Conservation (phyloP, 2,888 invertebrate genomes). For the Sarcophaga variegata region DNA sequence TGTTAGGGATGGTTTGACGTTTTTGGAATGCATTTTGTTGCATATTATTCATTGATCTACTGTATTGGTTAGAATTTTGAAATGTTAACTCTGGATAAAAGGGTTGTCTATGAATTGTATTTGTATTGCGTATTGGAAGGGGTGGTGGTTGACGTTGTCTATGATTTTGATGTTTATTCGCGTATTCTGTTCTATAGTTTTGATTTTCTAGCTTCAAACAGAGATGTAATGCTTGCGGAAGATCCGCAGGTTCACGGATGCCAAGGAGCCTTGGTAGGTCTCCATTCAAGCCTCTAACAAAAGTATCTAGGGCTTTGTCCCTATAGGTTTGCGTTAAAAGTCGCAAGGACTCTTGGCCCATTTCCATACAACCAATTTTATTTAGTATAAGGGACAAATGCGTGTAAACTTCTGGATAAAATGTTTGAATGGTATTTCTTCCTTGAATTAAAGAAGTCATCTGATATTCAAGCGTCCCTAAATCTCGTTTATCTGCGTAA, state of each 20-base stretch:
- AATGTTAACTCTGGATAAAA: not conserved
- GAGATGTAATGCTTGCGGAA: constrained; percentile 67
- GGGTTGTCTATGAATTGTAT: constrained; percentile 10
- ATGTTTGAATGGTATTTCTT: not conserved
- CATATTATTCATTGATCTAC: no score
- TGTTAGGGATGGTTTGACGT: constrained; percentile 1
- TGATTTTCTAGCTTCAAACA: constrained; percentile 28
- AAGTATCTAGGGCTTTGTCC: constrained; percentile 15
- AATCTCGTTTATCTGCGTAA: constrained; percentile 56
- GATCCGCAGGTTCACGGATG: constrained; percentile 68
- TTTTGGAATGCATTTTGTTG: constrained; percentile 1
- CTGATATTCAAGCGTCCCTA: constrained; percentile 59
- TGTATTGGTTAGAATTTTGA: no score
- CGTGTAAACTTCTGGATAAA: not conserved
- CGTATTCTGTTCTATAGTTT: no score
- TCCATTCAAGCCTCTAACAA: constrained; percentile 23
- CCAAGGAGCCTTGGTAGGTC: constrained; percentile 49
- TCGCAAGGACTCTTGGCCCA: not conserved
- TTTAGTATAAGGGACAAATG: no score
- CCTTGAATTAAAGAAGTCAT: constrained; percentile 47
- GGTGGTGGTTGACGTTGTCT: constrained; percentile 16
- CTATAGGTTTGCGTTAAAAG: constrained; percentile 2
- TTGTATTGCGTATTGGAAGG: constrained; percentile 2
- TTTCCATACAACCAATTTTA: no score
- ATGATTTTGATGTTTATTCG: not conserved